Conservation (phyloP, 2,888 invertebrate genomes). For the Rotaria socialis region DNA sequence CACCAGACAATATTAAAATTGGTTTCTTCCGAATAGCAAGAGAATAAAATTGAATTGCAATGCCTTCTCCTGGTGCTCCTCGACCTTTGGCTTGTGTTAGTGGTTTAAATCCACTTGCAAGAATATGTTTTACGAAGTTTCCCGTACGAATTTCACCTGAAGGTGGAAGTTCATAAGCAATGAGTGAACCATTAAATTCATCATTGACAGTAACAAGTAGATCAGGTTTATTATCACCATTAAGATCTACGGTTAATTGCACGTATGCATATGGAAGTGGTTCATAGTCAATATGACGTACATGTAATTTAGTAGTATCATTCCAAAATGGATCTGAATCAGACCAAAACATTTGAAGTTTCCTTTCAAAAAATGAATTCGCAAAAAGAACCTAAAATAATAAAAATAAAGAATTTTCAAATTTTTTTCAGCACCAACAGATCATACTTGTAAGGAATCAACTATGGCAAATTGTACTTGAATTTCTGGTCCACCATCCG, state of each 20-base stretch:
- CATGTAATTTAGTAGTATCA: slow-evolving; percentile 49
- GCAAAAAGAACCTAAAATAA: slow-evolving; percentile 49
- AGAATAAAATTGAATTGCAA: slow-evolving; percentile 44
- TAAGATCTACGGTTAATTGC: slow-evolving; percentile 50
- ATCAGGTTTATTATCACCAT: slow-evolving; percentile 51
- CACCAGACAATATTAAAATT: slow-evolving; percentile 52
- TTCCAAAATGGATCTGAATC: slow-evolving; percentile 49
- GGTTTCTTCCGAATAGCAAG: slow-evolving; percentile 48
- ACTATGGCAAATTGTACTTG: slow-evolving; percentile 49
- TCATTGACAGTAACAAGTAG: slow-evolving; percentile 51
- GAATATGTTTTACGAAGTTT: slow-evolving; percentile 48
- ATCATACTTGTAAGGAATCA: background rate
- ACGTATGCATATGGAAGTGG: background rate
- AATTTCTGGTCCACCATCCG: slow-evolving; percentile 49
- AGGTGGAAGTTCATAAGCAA: slow-evolving; percentile 52
- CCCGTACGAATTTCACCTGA: slow-evolving; percentile 48
- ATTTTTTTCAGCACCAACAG: background rate
- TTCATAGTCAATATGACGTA: background rate
- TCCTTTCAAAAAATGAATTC: slow-evolving; percentile 51
- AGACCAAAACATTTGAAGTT: slow-evolving; percentile 51
- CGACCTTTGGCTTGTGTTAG: slow-evolving; percentile 38
- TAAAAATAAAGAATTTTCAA: background rate
- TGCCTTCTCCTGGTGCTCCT: slow-evolving; percentile 39
- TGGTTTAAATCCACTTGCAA: slow-evolving; percentile 50
- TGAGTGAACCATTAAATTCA: slow-evolving; percentile 50